Conservation (phyloP, 2,113 vertebrate species). For the Lophotis ruficrista region DNA sequence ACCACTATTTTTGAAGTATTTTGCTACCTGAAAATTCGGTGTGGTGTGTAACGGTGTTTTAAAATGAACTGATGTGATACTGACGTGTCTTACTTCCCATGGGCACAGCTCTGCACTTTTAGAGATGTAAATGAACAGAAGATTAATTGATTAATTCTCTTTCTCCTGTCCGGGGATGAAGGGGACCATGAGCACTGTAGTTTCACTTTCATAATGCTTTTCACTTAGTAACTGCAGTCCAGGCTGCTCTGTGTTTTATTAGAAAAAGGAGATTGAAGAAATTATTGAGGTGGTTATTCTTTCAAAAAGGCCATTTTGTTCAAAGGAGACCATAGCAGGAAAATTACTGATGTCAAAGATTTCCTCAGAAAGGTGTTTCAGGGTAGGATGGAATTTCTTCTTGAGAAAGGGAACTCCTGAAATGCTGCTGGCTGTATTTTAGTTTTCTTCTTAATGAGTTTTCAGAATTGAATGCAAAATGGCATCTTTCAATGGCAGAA, state of each 20-base stretch:
- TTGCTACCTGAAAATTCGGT: neutral
- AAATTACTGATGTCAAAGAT: neutral
- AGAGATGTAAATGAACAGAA: neutral
- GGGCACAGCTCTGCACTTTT: neutral
- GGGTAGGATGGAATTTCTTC: neutral
- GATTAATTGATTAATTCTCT: neutral
- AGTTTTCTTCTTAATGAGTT: neutral
- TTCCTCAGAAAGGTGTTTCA: neutral
- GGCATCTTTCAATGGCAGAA: neutral
- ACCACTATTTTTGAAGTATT: neutral
- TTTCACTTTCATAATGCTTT: neutral
- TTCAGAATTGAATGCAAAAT: neutral
- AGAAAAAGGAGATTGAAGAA: neutral
- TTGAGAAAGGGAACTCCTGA: neutral
- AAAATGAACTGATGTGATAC: neutral
- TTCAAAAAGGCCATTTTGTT: neutral
- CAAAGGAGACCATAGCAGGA: neutral
- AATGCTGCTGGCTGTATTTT: neutral
- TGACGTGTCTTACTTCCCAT: fast-evolving
- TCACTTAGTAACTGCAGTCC: neutral
- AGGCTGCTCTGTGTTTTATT: neutral
- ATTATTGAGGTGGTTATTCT: neutral
- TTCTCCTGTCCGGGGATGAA: neutral
- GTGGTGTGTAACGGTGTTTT: neutral
- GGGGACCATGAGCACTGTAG: neutral